Evolutionary conservation across 2,888 invertebrate species (phyloP).

Genomic region (Thecophora atra): DNA sequence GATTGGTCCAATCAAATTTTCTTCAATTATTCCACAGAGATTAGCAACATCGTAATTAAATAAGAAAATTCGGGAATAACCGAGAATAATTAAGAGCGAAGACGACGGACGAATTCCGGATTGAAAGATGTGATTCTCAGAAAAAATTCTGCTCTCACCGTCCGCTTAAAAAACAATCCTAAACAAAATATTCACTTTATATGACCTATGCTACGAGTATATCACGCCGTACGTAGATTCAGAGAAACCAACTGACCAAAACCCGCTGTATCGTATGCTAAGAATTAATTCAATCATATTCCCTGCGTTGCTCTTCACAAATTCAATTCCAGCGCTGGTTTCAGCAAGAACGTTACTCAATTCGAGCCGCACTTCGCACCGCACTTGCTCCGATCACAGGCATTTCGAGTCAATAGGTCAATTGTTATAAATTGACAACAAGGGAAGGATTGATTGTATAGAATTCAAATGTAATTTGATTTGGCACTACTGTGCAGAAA

Average conservation of each 20-base stretch:
- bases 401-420: slow-evolving; percentile 62
- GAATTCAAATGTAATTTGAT: slow-evolving; percentile 31
- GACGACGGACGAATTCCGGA: no score
- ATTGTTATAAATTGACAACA: slow-evolving; percentile 61
- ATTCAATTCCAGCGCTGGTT: slow-evolving; percentile 31
- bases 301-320: slow-evolving; percentile 16
- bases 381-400: slow-evolving; percentile 41
- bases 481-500: slow-evolving; percentile 20
- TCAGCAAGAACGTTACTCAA: slow-evolving; percentile 22
- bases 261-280: not conserved
- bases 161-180: no score
- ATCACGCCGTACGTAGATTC: not conserved
- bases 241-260: slow-evolving; percentile 1
- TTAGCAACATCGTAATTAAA: no score
- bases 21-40: no score
- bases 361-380: slow-evolving; percentile 20
- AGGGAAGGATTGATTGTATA: slow-evolving; percentile 51
- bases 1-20: no score
- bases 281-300: slow-evolving; percentile 25
- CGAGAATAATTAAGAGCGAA: no score
- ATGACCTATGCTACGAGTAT: not conserved
- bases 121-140: no score
- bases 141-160: no score
- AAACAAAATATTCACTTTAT: not conserved
- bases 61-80: no score